These are phyloP conservation scores for Micronycteris hirsuta DNA, from an alignment of 2,113 vertebrate genomes.

Conservation along the genomic window DNA sequence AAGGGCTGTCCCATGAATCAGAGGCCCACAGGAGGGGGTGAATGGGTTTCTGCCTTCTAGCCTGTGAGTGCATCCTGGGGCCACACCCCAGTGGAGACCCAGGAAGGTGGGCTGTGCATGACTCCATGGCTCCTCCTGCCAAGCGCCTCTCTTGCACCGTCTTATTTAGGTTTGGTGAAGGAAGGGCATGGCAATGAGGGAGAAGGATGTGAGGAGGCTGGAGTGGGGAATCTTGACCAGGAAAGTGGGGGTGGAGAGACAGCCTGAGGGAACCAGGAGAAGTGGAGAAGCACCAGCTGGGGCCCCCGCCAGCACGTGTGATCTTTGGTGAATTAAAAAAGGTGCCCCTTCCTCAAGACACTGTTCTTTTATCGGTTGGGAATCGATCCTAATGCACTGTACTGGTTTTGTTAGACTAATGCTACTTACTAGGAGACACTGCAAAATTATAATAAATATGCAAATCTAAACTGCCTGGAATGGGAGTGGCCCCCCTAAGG, in stretches of 20 bases:
- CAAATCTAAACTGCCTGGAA: not conserved
- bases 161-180: not conserved
- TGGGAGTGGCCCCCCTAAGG: not conserved
- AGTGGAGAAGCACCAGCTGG: not conserved
- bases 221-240: not conserved
- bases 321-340: not conserved
- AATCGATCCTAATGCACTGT: too few species aligned
- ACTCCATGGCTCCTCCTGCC: not conserved
- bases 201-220: not conserved
- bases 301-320: accelerated
- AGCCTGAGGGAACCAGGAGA: too few species aligned
- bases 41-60: not conserved
- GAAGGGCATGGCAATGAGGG: not conserved
- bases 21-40: not conserved
- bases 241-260: not conserved
- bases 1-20: not conserved
- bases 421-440: not conserved
- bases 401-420: not conserved
- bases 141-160: not conserved
- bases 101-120: too few species aligned
- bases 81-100: not conserved
- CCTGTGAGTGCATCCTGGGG: not conserved
- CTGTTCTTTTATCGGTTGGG: not conserved
- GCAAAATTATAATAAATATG: not conserved
- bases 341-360: not conserved